phyloP scores from a whole-genome alignment of 2,888 invertebrate genomes.

The Saturnia japonica region DNA sequence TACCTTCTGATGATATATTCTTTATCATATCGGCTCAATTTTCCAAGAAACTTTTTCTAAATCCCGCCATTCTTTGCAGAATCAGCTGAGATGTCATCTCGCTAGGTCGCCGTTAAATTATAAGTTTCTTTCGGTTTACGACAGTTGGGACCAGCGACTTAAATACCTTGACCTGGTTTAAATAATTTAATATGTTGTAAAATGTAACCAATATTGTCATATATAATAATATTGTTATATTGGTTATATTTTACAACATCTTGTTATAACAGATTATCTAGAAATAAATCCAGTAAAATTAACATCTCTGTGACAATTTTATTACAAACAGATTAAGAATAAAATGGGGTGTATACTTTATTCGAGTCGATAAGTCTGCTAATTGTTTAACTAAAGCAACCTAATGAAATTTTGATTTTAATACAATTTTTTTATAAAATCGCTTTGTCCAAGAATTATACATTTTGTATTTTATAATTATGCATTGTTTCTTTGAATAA shows the following conservation, averaged over 20 bases:
- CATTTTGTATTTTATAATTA: too few relatives aligned
- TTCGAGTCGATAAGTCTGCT: too few relatives aligned
- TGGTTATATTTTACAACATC: too few relatives aligned
- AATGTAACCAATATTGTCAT: not conserved
- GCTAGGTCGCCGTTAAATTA: not conserved
- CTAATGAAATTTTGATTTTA: not conserved
- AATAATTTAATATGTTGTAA: not conserved
- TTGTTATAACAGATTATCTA: too few relatives aligned
- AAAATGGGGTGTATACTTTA: too few relatives aligned
- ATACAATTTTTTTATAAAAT: not conserved
- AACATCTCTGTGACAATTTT: too few relatives aligned
- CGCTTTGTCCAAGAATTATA: not conserved
- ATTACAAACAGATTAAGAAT: too few relatives aligned
- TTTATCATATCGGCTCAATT: not conserved
- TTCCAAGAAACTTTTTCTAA: not conserved
- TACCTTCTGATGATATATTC: not conserved
- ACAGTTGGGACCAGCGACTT: not conserved
- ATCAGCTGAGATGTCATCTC: not conserved
- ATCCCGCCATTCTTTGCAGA: conserved; percentile 6
- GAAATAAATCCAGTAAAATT: too few relatives aligned
- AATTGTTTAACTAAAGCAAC: too few relatives aligned
- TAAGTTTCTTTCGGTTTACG: not conserved
- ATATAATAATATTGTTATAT: too few relatives aligned
- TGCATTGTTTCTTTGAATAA: too few relatives aligned
- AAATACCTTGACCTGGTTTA: not conserved